These are phyloP conservation scores for Podilymbus podiceps DNA, from an alignment of 2,113 vertebrate species.

Conservation along the genomic window DNA sequence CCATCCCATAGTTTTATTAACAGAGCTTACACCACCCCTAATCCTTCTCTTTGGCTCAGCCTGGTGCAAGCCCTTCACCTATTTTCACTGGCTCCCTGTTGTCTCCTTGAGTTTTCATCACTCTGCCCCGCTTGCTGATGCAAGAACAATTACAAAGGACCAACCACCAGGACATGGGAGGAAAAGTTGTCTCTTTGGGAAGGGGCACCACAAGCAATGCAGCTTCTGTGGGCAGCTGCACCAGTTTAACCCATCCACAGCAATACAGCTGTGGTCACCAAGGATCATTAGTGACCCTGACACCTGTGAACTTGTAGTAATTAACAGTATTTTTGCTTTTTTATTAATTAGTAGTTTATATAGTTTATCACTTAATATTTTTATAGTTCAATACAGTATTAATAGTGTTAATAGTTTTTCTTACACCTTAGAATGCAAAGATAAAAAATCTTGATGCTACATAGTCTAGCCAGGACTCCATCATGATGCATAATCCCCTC, in stretches of 20 bases:
- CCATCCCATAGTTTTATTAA: fast-evolving
- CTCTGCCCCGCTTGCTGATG: background rate
- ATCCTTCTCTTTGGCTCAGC: background rate
- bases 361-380: background rate
- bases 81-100: background rate
- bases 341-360: background rate
- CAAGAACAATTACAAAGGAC: background rate
- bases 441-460: background rate
- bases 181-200: background rate
- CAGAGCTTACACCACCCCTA: background rate
- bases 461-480: background rate
- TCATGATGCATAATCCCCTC: background rate
- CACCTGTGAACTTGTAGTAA: background rate
- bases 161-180: background rate
- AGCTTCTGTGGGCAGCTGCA: background rate
- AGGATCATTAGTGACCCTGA: background rate
- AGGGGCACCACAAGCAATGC: background rate
- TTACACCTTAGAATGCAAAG: background rate
- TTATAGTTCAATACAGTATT: background rate
- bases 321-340: background rate
- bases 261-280: background rate
- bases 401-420: background rate
- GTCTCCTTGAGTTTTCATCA: background rate
- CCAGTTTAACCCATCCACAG: background rate
- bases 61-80: background rate